Base-by-base conservation (phyloP, 1,140 invertebrate genomes). In the Lamellibrachia luymesi region DNA sequence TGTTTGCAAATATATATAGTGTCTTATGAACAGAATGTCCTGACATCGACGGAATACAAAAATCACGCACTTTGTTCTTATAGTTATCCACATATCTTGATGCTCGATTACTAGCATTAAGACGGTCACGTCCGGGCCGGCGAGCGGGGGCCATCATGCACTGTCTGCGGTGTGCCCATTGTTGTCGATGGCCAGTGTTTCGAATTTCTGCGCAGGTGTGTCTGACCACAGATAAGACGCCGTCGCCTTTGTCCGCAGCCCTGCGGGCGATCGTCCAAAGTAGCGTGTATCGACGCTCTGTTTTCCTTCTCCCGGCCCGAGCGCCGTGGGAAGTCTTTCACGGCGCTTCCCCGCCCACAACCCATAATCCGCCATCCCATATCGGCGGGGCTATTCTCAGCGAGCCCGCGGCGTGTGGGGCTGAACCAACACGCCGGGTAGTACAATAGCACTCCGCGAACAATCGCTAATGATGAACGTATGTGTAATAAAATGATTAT, bases 381-480 rank as follows among this genome's bases (percentile, higher is more conserved):
- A 80, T 80, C 64, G 17, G 64, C 64, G 64, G 25, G 1, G 64
- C 64, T 80, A 80, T 80, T 80, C 64, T 22, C 64, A 22, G 5
- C 64, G 6, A 80, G 64, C 64, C 64, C 17, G 64, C 64, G 64
- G 64, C 64, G 64, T 17, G 8, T 22, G 13, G 13, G 52, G 52
- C 52, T 56, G 52, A 56, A 56, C 52, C 52, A 56, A 56, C 52
- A 56, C 52, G 52, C 52, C 52, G 52, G 52, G 52, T 7, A 6
- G 52, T 56, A 56, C 52, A 56, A 56, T 56, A 80, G 64, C 64
- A 80, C 64, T 80, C 64, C 13, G 64, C 64, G 64, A 80, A 80
- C 64, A 80, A 80, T 80, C 64, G 64, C 64, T 80, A 80, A 80
- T 80, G 64, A 80, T 80, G 64, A 80, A 80, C 64, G 64, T 80